phyloP scores from a whole-genome alignment of 2,888 invertebrate genomes.

The Papilio demoleus region DNA sequence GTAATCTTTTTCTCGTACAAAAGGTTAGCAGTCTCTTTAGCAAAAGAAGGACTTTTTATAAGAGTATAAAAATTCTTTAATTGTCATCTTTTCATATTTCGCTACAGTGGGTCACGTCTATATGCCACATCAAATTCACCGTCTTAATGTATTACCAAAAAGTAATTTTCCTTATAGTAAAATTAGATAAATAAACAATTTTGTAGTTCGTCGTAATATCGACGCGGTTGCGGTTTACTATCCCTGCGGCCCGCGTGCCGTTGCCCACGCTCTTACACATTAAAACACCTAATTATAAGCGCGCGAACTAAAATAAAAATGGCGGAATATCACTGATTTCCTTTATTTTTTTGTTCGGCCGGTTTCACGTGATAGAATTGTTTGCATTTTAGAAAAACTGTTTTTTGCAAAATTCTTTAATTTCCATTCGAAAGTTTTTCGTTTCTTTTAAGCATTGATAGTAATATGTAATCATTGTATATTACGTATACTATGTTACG shows the following conservation, averaged over 20 bases:
- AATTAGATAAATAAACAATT: slow-evolving; percentile 27
- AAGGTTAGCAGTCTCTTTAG: no score
- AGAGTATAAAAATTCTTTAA: no score
- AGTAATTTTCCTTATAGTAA: slow-evolving; percentile 26
- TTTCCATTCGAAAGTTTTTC: not conserved
- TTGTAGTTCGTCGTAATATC: slow-evolving; percentile 19
- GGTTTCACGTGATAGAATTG: not conserved
- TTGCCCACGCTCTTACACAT: slow-evolving; percentile 28
- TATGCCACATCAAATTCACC: no score
- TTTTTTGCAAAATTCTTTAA: not conserved
- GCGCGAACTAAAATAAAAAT: slow-evolving; percentile 35
- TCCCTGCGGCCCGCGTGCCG: slow-evolving; percentile 6
- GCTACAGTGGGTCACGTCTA: no score
- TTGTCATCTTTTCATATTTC: no score
- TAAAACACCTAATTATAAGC: slow-evolving; percentile 26
- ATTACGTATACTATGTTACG: not conserved
- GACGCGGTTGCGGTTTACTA: slow-evolving; percentile 21
- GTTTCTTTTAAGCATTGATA: not conserved
- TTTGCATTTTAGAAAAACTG: not conserved
- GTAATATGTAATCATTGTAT: not conserved
- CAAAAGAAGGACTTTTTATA: no score
- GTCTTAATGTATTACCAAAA: no score
- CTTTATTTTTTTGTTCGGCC: not conserved
- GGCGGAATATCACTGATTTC: not conserved
- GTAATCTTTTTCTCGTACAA: no score